Base-by-base conservation (phyloP, 2,797 vertebrate species). In the Sebastes taczanowskii region DNA sequence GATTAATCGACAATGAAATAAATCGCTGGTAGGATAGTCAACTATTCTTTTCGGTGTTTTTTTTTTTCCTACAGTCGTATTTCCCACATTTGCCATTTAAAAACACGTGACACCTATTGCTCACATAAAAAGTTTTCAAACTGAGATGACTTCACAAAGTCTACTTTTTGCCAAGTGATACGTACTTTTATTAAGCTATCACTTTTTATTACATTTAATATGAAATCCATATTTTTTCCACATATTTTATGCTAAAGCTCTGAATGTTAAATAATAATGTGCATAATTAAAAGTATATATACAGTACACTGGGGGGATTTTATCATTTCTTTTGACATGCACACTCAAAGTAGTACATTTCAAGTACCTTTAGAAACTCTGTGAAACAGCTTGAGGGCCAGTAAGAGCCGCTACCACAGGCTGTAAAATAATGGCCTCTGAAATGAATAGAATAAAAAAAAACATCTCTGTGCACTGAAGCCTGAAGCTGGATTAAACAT, bases 401-500 rank as follows among this genome's bases (percentile, higher is more conserved):
- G 77, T 81, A 83, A 82, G 70, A 59, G 61, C 49, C 2, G 5
- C 52, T 56, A 80, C 85, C 70, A 82, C 66, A 63, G 81, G 70
- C 87, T 71, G 74, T 82, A 83, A 88, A 91, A 91, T 91, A 89
- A 89, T 89, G 82, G 80, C 72, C 74, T 85, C 72, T 80, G 78
- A 91, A 93, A 92, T 92, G 70, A 90, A 90, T 81, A 77, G 63
- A 46, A 82, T 49, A 62, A 60, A 84, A 85, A 85, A 84, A 74
- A 74, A 84, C 84, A 89, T 89, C 77, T 88, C 71, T 42, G 63
- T 82, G 73, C 76, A 71, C 49, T 84, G 81, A 80, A 82, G 86
- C 81, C 78, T 73, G 80, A 82, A 89, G 85, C 88, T 64, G 86
- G 85, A 82, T 88, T 82, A 89, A 84, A 84, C 79, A 71, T 88